These are phyloP conservation scores for Argyra leucocephala DNA, from an alignment of 2,888 invertebrate species.

Conservation along the genomic window DNA sequence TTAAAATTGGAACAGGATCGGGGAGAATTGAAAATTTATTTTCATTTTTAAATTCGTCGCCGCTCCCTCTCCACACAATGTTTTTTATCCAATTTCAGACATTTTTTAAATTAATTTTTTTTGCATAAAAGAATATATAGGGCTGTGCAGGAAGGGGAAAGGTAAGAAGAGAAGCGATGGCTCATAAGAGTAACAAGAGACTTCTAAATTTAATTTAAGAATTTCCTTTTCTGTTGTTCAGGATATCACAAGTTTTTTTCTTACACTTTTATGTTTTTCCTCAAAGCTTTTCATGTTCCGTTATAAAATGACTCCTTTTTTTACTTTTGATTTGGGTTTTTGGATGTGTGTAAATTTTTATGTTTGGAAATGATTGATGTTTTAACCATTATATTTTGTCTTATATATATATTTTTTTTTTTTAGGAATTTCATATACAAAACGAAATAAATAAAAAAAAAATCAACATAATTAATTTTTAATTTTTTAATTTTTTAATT, in stretches of 20 bases:
- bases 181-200: no score
- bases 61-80: no score
- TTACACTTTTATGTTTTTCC: not conserved
- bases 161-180: no score
- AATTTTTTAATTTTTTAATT: no score
- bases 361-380: not conserved
- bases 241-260: not conserved
- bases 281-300: not conserved
- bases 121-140: not conserved
- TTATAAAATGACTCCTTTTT: not conserved
- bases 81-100: no score
- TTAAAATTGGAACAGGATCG: no score
- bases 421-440: not conserved
- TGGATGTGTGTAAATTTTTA: not conserved
- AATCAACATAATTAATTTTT: not conserved
- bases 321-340: not conserved
- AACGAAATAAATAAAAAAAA: not conserved
- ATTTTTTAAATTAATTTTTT: no score
- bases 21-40: no score
- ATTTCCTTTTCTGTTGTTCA: not conserved
- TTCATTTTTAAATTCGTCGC: no score
- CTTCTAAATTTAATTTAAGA: not conserved
- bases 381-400: not conserved
- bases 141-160: not conserved
- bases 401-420: not conserved